Evolutionary conservation across 2,888 invertebrate genomes (phyloP).

Genomic region (Lithophane leautieri): DNA sequence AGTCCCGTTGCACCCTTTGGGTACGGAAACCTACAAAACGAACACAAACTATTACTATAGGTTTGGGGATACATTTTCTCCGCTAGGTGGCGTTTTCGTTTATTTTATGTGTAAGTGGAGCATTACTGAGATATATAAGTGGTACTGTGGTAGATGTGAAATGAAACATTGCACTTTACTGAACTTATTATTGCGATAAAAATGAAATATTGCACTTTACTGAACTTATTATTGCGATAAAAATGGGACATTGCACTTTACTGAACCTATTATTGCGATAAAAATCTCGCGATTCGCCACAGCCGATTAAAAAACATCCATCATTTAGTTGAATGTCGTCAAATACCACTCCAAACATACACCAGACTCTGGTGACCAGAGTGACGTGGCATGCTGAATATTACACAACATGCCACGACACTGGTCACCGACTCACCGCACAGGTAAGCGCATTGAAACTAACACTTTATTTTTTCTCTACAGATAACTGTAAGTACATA

Average conservation of each 20-base stretch:
- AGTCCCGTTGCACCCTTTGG: no score
- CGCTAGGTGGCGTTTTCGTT: no score
- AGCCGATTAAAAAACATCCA: background rate
- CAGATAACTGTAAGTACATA: slow-evolving; percentile 16
- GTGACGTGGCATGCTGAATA: background rate
- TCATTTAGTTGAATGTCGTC: background rate
- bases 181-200: background rate
- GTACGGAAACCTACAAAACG: no score
- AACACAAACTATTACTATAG: background rate
- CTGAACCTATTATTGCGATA: background rate
- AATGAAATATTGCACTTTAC: background rate
- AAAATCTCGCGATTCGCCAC: background rate
- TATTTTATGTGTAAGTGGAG: background rate
- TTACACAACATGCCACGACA: no score
- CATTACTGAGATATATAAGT: background rate
- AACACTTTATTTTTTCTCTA: slow-evolving; percentile 5
- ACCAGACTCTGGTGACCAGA: background rate
- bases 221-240: background rate
- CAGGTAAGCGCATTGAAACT: background rate
- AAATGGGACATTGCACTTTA: background rate
- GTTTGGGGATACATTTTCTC: background rate
- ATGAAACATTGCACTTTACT: background rate
- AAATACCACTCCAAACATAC: background rate
- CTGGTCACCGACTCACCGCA: no score
- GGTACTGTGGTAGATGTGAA: background rate